Evolutionary conservation across 1,140 invertebrate species (phyloP), one percentile per base, ranked within the genome.

Genomic region (Meloidogyne floridensis): DNA sequence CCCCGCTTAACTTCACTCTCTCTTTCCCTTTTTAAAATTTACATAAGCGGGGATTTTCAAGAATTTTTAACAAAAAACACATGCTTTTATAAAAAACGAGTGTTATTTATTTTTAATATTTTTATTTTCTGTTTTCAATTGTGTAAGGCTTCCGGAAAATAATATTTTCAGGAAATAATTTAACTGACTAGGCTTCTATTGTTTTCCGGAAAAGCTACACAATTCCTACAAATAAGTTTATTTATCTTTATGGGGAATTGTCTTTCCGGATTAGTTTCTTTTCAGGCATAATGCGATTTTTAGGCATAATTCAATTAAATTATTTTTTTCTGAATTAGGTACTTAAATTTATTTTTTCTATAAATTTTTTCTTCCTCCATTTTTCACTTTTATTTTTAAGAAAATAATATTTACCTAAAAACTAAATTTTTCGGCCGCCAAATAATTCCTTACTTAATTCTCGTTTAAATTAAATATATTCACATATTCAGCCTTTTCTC

Each of bases 401-500:
- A n/a, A 65, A 65, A 65, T 32, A 32, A 0, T n/a, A 65, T 65
- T 65, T 65, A 65, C 59, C 4, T n/a, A 5, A 32, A 32, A 32
- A 32, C 32, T 20, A 32, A 32, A 32, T 32, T 65, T 59, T 59
- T 59, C 8, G 56, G 56, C 15, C 59, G 59, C 59, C 59, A 65
- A 65, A 65, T n/a, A 15, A 15, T 32, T 32, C 32, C 32, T 2
- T 32, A 59, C 13, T 15, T 15, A 65, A 65, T 65, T 65, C 59
- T 65, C 59, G 59, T 65, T 65, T n/a, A 65, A 65, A 65, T 65
- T 65, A 65, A 32, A 32, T 32, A 32, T 65, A 65, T 65, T 65
- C 59, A 32, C 32, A 65, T 65, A 65, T 18, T n/a, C 59, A 65
- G 59, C 59, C 59, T 65, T 65, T 65, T 65, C 59, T 65, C 59